phyloP scores from a whole-genome alignment of 2,888 invertebrate genomes.

The Chaitophorus viminalis region DNA sequence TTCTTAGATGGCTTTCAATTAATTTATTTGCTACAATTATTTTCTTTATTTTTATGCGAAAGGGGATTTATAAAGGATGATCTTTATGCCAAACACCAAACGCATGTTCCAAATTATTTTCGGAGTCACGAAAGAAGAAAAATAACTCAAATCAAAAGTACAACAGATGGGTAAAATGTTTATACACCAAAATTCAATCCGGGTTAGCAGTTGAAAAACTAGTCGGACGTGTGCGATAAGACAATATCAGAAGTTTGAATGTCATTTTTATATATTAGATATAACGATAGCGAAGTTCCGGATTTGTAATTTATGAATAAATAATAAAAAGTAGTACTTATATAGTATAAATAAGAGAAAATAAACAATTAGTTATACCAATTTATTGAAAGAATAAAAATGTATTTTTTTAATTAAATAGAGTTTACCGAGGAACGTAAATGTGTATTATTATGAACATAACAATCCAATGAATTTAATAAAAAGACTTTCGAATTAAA shows the following conservation, averaged over 20 bases:
- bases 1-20: neutral
- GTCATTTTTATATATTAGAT: neutral
- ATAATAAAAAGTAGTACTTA: no score
- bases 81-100: neutral
- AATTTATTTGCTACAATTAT: neutral
- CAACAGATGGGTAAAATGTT: neutral
- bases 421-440: neutral
- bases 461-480: neutral
- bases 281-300: no score
- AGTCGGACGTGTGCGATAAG: constrained; percentile 22
- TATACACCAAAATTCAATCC: neutral
- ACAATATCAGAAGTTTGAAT: constrained; percentile 30
- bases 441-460: neutral
- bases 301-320: no score
- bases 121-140: neutral
- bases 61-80: neutral
- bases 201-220: neutral
- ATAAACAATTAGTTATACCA: no score
- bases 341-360: no score
- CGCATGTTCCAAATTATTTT: no score
- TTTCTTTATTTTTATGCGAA: neutral
- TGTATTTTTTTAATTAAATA: neutral
- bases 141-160: neutral
- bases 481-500: constrained; percentile 12
- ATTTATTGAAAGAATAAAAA: no score